These are phyloP conservation scores for Drosophila peninsularis DNA, from an alignment of 2,888 invertebrate genomes.

Conservation along the genomic window DNA sequence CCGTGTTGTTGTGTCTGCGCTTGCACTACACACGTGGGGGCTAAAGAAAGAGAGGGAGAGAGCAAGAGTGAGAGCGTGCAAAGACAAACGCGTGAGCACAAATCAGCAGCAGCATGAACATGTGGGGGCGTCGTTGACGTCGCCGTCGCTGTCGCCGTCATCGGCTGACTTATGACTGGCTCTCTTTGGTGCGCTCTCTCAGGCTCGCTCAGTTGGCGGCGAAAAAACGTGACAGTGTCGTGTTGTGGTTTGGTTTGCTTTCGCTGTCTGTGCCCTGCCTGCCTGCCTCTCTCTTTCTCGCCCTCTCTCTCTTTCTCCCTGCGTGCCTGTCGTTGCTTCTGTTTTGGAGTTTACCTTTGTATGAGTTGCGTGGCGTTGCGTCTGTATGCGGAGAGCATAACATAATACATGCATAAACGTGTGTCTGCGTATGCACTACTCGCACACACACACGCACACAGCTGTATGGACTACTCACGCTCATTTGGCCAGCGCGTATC, in stretches of 20 bases:
- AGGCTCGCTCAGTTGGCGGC: constrained; percentile 24
- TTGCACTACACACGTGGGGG: constrained; percentile 68
- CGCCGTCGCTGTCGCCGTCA: constrained; percentile 31
- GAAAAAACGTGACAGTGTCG: constrained; percentile 75
- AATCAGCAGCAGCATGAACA: constrained; percentile 19
- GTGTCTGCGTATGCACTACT: constrained; percentile 11
- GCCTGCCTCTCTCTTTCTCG: background rate
- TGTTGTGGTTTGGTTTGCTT: constrained; percentile 69
- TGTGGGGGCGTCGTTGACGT: constrained; percentile 62
- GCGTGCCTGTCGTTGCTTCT: constrained; percentile 21
- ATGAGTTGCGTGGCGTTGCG: constrained; percentile 28
- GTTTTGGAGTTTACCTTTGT: constrained; percentile 61
- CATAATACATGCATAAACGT: constrained; percentile 31
- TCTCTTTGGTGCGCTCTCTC: constrained; percentile 32
- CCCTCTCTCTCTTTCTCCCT: constrained; percentile 3
- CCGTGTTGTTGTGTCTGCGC: constrained; percentile 55
- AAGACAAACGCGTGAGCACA: constrained; percentile 45
- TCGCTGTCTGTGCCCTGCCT: constrained; percentile 37
- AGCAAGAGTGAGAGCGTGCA: constrained; percentile 6
- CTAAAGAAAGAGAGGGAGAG: constrained; percentile 23
- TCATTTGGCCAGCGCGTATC: constrained; percentile 55
- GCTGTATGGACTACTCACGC: constrained; percentile 32
- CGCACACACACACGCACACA: constrained; percentile 7
- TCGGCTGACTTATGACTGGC: constrained; percentile 46
- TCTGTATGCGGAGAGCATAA: constrained; percentile 47